These are phyloP conservation scores for Platyura marginata DNA, from an alignment of 1,140 invertebrate genomes.

Conservation along the genomic window DNA sequence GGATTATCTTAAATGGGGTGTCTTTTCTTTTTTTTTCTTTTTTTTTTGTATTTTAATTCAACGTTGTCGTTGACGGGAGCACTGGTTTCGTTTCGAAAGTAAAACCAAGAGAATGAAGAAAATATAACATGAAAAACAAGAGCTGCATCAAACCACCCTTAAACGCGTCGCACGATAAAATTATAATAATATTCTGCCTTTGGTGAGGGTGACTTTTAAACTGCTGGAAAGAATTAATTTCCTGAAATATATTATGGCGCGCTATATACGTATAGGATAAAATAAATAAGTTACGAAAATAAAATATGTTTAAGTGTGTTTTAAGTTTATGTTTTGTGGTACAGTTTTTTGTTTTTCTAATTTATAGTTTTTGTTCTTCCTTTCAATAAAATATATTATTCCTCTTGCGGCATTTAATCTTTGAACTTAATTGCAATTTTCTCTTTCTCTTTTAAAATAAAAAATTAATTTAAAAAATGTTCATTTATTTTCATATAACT, in stretches of 20 bases:
- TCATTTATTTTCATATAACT: no score
- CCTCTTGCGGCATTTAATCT: no score
- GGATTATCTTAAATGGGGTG: not conserved
- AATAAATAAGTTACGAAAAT: not conserved
- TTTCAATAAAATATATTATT: no score
- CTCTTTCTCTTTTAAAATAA: no score
- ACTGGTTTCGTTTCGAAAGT: not conserved
- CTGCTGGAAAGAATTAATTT: not conserved
- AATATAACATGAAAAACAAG: not conserved
- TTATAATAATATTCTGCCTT: not conserved
- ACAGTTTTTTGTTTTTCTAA: no score
- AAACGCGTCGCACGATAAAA: not conserved
- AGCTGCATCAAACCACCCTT: not conserved
- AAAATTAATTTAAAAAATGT: no score
- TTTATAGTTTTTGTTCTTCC: no score
- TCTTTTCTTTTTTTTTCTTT: not conserved
- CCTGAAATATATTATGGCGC: not conserved
- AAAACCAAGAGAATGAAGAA: not conserved
- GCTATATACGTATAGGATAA: not conserved
- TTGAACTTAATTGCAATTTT: no score
- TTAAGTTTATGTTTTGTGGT: no score
- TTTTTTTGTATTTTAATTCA: not conserved
- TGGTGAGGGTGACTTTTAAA: not conserved
- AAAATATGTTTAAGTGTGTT: not conserved
- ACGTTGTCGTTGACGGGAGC: not conserved